Evolutionary conservation across 2,113 vertebrate genomes (phyloP), one percentile per base, ranked within the genome.

Genomic region (Ardeotis arabs): DNA sequence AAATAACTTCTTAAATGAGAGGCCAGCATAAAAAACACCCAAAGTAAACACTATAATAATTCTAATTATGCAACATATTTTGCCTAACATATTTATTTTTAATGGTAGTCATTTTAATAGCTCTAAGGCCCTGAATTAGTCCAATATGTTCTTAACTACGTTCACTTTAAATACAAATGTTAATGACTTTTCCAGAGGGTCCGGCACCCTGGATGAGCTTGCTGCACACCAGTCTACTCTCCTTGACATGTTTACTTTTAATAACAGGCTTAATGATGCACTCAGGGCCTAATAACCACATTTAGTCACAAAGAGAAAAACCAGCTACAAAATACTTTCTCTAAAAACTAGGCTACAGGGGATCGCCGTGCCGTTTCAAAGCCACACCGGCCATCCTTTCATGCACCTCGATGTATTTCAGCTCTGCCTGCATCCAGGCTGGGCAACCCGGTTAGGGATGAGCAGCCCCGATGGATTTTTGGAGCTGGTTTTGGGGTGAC

Each of bases 241-340:
- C 41, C 50, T 90, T 53, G 93, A 69, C 67, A 7, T 63, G 90
- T 77, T 94, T 91, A 31, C 84, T 93, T 91, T 97, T 97, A 97
- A 94, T 96, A 97, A 96, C 87, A 94, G 82, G 74, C 35, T 96
- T 96, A 94, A 96, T 90, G 84, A 94, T 96, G 95, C 92, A 94
- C 95, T 96, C 62, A 3, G 58, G 87, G 96, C 95, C 91, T 96
- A 95, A 97, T 96, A 95, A 89, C 84, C 31, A 10, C 0, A 6
- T 94, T 97, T 95, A 97, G 91, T 96, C 93, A 97, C 94, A 93
- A 93, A 97, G 94, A 90, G 74, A 97, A 96, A 94, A 96, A 79
- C 49, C 93, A 96, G 82, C 89, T 95, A 91, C 84, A 77, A 94
- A 94, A 93, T 93, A 64, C 91, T 91, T 85, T 94, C 96, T 84